Evolutionary conservation across 2,888 invertebrate species (phyloP).

Genomic region (Blastobasis lacticolella): DNA sequence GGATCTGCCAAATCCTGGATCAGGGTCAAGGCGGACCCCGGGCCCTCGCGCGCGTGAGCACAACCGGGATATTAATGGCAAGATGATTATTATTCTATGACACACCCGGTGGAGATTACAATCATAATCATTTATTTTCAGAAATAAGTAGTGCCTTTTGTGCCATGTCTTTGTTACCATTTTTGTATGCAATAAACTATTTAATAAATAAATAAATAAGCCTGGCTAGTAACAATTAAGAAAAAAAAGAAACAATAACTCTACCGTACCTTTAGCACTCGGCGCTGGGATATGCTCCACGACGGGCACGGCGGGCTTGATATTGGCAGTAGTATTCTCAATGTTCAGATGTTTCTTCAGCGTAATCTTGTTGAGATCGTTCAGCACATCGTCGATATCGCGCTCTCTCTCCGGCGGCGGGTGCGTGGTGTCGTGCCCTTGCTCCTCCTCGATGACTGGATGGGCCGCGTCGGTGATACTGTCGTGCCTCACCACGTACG

Average conservation of each 20-base stretch:
- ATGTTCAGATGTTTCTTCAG: constrained; percentile 61
- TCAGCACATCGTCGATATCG: constrained; percentile 62
- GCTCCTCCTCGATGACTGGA: constrained; percentile 39
- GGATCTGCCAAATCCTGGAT: too few relatives aligned
- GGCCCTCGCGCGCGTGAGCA: too few relatives aligned
- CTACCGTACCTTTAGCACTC: constrained; percentile 31
- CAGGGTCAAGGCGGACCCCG: too few relatives aligned
- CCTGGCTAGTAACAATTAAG: too few relatives aligned
- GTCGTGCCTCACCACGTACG: constrained; percentile 56
- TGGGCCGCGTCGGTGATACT: constrained; percentile 48
- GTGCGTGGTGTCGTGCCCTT: constrained; percentile 37
- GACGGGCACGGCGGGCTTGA: constrained; percentile 41
- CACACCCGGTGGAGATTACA: too few relatives aligned
- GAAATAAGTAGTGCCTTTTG: too few relatives aligned
- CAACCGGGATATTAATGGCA: too few relatives aligned
- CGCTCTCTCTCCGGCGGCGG: constrained; percentile 39
- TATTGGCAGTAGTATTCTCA: constrained; percentile 65
- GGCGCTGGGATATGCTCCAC: constrained; percentile 47
- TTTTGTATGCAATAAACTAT: too few relatives aligned
- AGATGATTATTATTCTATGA: too few relatives aligned
- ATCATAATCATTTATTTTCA: too few relatives aligned
- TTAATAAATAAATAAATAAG: too few relatives aligned
- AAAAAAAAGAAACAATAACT: neutral
- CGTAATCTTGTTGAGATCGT: constrained; percentile 63
- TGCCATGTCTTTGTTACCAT: too few relatives aligned